Base-by-base conservation (phyloP, 1,140 invertebrate species). In the Cotesia chilonis region DNA sequence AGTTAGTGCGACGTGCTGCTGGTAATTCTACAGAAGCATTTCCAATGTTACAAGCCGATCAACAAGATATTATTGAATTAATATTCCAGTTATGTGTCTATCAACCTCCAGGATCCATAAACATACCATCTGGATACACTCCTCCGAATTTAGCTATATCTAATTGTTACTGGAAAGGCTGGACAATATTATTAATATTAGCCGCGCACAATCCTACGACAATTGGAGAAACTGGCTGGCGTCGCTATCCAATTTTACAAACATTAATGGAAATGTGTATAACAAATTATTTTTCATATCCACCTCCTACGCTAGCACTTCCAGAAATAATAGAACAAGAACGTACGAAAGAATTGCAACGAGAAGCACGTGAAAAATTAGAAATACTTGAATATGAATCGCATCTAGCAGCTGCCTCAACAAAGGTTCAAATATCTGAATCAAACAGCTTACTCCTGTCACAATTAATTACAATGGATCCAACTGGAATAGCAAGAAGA, bases 261-360 rank as follows among this genome's bases (percentile, higher is more conserved):
- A 92, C 92, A 72, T 88, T 99, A 55, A 98, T 98, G 90, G 96
- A 99, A 89, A 97, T 97, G 93, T 97, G 96, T 79, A 98, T 99
- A 78, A 99, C 97, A 5, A 97, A 95, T 78, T 90, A 93, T 81
- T 95, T 94, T 80, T 88, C 89, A 12, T 95, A 93, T 81, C 94
- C 94, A 14, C 93, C 93, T n/a, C 92, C 92, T 4, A 91, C 92
- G 4, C 88, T 89, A 77, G 88, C 89, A 2, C 81, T 88, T 10
- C 88, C 90, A 36, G 90, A 92, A 76, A 83, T 89, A 17, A 87
- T 89, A 47, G 91, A 92, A 65, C 89, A 92, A 70, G 87, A 91
- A 36, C 87, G 86, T 72, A 82, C 83, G 2, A 89, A 91, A 74
- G 93, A 94, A 82, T 82, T 91, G 35, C 92, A 95, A 85, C 88